Evolutionary conservation across 2,888 invertebrate genomes (phyloP), one percentile per base, ranked within the genome.

Genomic region (Plusia festucae): DNA sequence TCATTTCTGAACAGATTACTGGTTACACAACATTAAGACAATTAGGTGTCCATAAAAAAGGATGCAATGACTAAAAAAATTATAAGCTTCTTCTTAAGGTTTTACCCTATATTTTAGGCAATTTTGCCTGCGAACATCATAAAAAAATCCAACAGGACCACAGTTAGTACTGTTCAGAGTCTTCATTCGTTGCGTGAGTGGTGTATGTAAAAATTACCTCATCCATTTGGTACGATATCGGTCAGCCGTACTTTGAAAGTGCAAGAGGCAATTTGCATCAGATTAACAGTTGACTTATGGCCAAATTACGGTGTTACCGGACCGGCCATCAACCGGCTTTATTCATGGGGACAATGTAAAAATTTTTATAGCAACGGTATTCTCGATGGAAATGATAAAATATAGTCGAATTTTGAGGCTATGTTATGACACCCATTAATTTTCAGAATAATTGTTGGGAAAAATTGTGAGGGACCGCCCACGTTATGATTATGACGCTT

Each of bases 241-340:
- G 71, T 72, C 70, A 76, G 59, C 66, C 65, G 68, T 80, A 77
- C 70, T 67, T 70, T 71, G 73, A 77, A 72, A 68, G 62, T 62
- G 65, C 77, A 67, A 75, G 60, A 75, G 15, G 68, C 88, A 90
- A 92, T 92, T 91, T 90, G 89, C 93, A 91, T 90, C 86, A 85
- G 87, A 89, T 90, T 91, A 88, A 84, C 79, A 82, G 80, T 82
- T 90, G 90, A 91, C 83, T 88, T 90, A 90, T 86, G 84, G 78
- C 84, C 86, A 87, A 91, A 90, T 86, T 88, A 82, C 85, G 79
- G 81, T 78, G 73, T 73, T 81, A 79, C 80, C 79, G 69, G 78
- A 73, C 72, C 71, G 46, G 20, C 46, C 62, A 66, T 68, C 73
- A 78, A 79, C 81, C 81, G 78, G 82, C 83, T 81, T 86, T 84